Conservation (phyloP, 2,797 vertebrate genomes). For the Myripristis murdjan region DNA sequence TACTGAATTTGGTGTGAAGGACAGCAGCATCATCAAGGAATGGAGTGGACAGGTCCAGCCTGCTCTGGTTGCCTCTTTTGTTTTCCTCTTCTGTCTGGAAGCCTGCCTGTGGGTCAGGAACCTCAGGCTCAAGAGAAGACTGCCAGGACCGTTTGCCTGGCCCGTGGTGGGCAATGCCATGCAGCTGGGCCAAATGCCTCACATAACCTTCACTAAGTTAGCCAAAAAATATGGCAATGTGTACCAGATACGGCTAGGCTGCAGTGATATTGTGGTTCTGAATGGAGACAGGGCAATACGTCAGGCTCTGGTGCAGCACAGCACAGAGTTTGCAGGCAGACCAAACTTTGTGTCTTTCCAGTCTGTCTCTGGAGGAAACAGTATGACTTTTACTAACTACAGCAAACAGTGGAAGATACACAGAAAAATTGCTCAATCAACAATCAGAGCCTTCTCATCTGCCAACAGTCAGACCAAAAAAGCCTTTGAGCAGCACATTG, state of each 20-base stretch:
- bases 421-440: conserved; percentile 86
- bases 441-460: conserved; percentile 86
- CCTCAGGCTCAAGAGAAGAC: conserved; percentile 72
- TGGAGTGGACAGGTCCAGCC: conserved; percentile 87
- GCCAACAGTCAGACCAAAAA: conserved; percentile 81
- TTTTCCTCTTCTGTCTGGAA: conserved; percentile 87
- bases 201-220: conserved; percentile 85
- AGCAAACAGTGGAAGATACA: conserved; percentile 86
- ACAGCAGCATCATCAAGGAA: conserved; percentile 78
- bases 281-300: conserved; percentile 85
- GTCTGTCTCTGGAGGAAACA: conserved; percentile 83
- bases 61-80: conserved; percentile 82
- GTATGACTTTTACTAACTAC: conserved; percentile 85
- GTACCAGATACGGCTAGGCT: conserved; percentile 89
- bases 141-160: conserved; percentile 90
- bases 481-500: conserved; percentile 86
- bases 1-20: conserved; percentile 70
- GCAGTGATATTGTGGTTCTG: conserved; percentile 87
- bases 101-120: conserved; percentile 81
- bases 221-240: conserved; percentile 88
- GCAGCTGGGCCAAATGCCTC: conserved; percentile 91
- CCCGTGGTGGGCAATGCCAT: conserved; percentile 90
- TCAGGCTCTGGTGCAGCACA: conserved; percentile 85
- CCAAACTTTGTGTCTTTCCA: conserved; percentile 86
- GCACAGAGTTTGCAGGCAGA: conserved; percentile 83